Evolutionary conservation across 2,888 invertebrate genomes (phyloP).

Genomic region (Molanna angustata): DNA sequence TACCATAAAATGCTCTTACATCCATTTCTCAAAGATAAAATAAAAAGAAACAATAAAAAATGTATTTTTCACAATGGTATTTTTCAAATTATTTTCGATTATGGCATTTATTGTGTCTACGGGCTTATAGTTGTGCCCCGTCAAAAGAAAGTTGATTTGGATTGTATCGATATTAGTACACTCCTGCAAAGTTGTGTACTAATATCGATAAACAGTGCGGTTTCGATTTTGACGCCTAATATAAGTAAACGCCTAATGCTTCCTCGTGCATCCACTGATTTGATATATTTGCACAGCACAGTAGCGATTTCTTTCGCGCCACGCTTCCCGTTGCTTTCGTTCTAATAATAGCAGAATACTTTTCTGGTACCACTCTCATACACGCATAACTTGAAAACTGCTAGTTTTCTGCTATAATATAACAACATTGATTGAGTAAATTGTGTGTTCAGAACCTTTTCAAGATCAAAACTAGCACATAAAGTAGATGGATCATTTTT

Average conservation of each 20-base stretch:
- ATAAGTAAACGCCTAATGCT: too few relatives aligned
- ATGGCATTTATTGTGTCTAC: too few relatives aligned
- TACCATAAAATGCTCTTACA: neutral
- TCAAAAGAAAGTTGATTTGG: too few relatives aligned
- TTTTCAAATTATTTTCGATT: too few relatives aligned
- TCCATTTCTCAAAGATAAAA: neutral
- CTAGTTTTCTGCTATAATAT: neutral
- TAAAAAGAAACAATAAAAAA: neutral
- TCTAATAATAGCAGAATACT: neutral
- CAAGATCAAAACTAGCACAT: conserved; percentile 3
- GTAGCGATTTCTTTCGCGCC: conserved; percentile 1
- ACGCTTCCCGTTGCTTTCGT: neutral
- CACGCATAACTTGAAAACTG: neutral
- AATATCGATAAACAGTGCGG: too few relatives aligned
- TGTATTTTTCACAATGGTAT: too few relatives aligned
- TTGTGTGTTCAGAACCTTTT: neutral
- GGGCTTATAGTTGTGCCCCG: too few relatives aligned
- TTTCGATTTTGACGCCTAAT: too few relatives aligned
- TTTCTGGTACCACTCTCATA: neutral
- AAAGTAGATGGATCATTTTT: neutral
- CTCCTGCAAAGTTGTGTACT: too few relatives aligned
- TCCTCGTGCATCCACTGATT: too few relatives aligned
- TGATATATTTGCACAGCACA: too few relatives aligned
- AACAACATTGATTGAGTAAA: neutral
- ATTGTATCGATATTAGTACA: too few relatives aligned